Base-by-base conservation (phyloP, 2,113 vertebrate species). In the Cardinalis cardinalis region DNA sequence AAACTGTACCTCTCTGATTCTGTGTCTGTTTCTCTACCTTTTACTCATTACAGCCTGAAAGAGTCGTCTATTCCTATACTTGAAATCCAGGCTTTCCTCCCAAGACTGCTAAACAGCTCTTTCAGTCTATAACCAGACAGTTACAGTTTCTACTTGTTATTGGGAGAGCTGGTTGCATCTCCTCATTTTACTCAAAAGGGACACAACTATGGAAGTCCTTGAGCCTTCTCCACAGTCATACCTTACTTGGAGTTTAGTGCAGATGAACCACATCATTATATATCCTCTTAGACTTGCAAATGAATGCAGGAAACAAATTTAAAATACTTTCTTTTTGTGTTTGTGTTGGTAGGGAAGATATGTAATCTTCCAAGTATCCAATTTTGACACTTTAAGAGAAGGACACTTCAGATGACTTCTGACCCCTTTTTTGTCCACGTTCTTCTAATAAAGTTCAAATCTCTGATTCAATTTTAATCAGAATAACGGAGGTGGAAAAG, bases 361-460 rank as follows among this genome's bases (percentile, higher is more conserved):
- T 0, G 1, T 5, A 7, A 55, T 21, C 34, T 58, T 18, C 5
- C 21, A n/a, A 49, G 18, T 28, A 38, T n/a, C 5, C 16, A 15
- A 28, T n/a, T 89, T 69, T 74, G 61, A 38, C 6, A 9, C 8
- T 73, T 43, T 5, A 20, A 26, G 12, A 61, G 38, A 36, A 70
- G 25, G 51, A 58, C n/a, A 24, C 2, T 66, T 15, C 12, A 3
- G 2, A 17, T 48, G 17, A 84, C 2, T 70, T 46, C 31, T 66
- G 25, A 17, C 2, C 15, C 2, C 10, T 61, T 73, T 71, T 69
- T 41, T 18, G 10, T 64, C 44, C 31, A 28, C 2, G 8, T 24
- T 23, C 6, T 49, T 89, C 41, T 66, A 55, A 78, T 38, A 64
- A 9, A 53, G 13, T 53, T 86, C 14, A 70, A 59, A 68, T 20